Base-by-base conservation (phyloP, 2,113 vertebrate species). In the Dipodomys merriami region DNA sequence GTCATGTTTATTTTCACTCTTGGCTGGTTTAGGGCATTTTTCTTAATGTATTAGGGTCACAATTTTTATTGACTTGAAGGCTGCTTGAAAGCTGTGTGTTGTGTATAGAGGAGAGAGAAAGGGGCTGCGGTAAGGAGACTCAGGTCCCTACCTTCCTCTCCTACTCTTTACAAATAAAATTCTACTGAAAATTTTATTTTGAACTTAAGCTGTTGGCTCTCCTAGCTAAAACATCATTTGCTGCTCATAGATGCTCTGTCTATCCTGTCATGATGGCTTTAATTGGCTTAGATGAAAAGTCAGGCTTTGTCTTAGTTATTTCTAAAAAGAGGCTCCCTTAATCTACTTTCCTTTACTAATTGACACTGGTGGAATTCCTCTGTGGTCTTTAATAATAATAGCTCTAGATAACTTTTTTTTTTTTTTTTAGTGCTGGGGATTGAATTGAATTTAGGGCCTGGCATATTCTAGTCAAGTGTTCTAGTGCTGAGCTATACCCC, bases 41-140 rank as follows among this genome's bases (percentile, higher is more conserved):
- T 96, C 96, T 96, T 96, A 96, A 97, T 90, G 82, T 96, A 95
- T 93, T 84, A 91, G 90, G 93, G 95, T 97, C 96, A 96, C 69
- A 91, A 76, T 96, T 95, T 39, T 95, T 95, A 96, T 95, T 25
- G 27, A 74, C 91, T 93, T 94, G 72, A 93, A 93, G 91, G 95
- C 84, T 94, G 81, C 77, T 79, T 94, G 90, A 91, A 79, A 91
- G 80, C 72, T 76, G 1, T 57, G 12, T 57, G 49, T 73, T 72
- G 67, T 29, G 65, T 11, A 16, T 23, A 33, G 6, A 22, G 35
- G 62, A 73, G 53, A 49, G 27, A 18, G 67, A 44, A n/a, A 67
- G 46, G 39, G 20, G 35, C 68, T 90, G 11, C 39, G 35, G 65
- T 91, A 72, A 91, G 73, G 65, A 82, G 62, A 80, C 60, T 73